Conservation (phyloP, 2,888 invertebrate species). For the Oscheius onirici region DNA sequence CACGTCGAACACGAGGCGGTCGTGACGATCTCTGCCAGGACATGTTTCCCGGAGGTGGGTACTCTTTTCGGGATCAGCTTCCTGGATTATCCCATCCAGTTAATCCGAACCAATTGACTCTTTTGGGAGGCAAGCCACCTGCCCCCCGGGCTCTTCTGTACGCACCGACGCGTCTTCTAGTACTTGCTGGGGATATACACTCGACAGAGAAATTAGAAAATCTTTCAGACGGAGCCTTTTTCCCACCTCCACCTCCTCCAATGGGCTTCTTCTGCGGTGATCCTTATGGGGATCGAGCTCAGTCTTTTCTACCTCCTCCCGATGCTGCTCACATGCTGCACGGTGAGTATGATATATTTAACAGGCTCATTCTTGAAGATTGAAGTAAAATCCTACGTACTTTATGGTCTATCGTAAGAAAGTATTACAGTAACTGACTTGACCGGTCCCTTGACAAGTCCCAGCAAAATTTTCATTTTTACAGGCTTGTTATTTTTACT, state of each 20-base stretch:
- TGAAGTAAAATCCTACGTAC: no score
- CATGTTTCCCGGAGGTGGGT: conserved; percentile 41
- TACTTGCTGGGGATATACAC: neutral
- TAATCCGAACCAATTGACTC: conserved; percentile 23
- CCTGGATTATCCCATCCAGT: conserved; percentile 10
- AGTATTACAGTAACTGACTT: no score
- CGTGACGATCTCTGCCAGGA: conserved; percentile 52
- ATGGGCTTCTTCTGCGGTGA: conserved; percentile 50
- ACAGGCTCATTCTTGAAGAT: no score
- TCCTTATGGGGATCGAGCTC: conserved; percentile 36
- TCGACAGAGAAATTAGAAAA: neutral
- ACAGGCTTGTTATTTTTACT: no score
- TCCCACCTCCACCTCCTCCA: conserved; percentile 25
- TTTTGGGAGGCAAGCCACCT: conserved; percentile 11
- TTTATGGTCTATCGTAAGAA: no score
- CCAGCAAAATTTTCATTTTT: no score
- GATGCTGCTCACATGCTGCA: conserved; percentile 28
- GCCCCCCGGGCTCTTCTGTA: neutral
- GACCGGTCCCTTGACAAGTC: no score
- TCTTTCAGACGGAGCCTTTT: conserved; percentile 25
- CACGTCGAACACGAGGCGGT: conserved; percentile 54
- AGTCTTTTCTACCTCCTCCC: conserved; percentile 21
- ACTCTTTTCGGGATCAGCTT: conserved; percentile 11
- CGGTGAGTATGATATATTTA: conserved; percentile 15
- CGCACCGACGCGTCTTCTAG: neutral